Evolutionary conservation across 2,888 invertebrate species (phyloP).

Genomic region (Odontothrips loti): DNA sequence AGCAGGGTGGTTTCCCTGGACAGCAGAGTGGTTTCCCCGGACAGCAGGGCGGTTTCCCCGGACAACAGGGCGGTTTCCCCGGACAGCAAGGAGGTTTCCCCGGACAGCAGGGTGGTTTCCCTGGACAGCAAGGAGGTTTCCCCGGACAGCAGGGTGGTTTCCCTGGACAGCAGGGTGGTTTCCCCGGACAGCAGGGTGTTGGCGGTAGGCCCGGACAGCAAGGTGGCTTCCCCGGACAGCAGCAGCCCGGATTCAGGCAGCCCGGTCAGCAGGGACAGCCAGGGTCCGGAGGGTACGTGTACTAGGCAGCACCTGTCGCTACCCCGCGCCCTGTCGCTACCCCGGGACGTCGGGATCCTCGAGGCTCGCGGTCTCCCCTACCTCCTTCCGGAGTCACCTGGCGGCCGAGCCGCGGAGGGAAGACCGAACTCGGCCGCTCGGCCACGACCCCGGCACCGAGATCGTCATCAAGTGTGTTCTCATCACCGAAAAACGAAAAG

Average conservation of each 20-base stretch:
- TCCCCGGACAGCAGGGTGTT: not conserved
- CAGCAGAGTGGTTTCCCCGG: not conserved
- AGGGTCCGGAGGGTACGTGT: not conserved
- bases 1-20: not conserved
- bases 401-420: not conserved
- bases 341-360: not conserved
- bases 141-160: slow-evolving; percentile 3
- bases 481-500: not conserved
- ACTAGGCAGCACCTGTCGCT: not conserved
- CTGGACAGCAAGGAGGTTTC: not conserved
- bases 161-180: not conserved
- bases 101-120: not conserved
- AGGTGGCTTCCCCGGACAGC: not conserved
- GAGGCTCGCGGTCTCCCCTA: not conserved
- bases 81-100: not conserved
- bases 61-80: not conserved
- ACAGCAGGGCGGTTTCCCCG: not conserved
- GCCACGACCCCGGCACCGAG: not conserved
- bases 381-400: not conserved
- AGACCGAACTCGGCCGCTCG: not conserved
- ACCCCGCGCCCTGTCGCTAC: not conserved
- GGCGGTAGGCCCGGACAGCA: not conserved
- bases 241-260: not conserved
- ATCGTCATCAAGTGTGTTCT: not conserved
- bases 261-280: slow-evolving; percentile 8